phyloP scores from a whole-genome alignment of 2,797 vertebrate genomes.

The Fringilla coelebs region DNA sequence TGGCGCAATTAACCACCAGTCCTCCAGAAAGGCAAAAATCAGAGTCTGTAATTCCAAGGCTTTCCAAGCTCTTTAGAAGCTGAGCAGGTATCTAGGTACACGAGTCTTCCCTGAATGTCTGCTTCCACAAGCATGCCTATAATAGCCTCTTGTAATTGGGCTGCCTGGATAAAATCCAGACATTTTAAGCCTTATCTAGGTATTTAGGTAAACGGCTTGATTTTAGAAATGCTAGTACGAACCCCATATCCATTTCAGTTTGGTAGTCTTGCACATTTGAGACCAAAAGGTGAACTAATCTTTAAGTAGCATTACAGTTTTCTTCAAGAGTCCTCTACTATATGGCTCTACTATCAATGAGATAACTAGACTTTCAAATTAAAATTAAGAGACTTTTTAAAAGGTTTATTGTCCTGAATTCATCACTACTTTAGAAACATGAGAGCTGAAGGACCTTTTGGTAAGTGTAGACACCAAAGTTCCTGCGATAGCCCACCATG shows the following conservation, averaged over 20 bases:
- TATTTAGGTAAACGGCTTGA: background rate
- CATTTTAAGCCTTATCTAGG: background rate
- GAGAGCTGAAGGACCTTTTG: background rate
- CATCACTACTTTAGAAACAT: background rate
- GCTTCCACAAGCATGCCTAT: background rate
- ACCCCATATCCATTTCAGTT: background rate
- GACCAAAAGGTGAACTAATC: background rate
- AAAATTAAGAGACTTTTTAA: background rate
- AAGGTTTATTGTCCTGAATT: background rate
- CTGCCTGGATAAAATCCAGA: background rate
- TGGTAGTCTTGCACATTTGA: background rate
- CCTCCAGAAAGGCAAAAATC: background rate
- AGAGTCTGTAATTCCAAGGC: background rate
- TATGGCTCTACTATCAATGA: background rate
- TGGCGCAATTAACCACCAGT: background rate
- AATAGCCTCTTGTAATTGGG: background rate
- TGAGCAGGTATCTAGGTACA: background rate
- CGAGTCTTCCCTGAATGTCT: background rate
- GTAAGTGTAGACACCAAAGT: background rate
- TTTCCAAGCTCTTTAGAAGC: background rate
- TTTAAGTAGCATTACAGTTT: slow-evolving; percentile 19
- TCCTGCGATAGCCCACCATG: background rate
- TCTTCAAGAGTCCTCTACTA: background rate
- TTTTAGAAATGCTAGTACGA: background rate
- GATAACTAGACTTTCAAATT: slow-evolving; percentile 15